phyloP scores from a whole-genome alignment of 2,113 vertebrate genomes.

The Azemiops feae region DNA sequence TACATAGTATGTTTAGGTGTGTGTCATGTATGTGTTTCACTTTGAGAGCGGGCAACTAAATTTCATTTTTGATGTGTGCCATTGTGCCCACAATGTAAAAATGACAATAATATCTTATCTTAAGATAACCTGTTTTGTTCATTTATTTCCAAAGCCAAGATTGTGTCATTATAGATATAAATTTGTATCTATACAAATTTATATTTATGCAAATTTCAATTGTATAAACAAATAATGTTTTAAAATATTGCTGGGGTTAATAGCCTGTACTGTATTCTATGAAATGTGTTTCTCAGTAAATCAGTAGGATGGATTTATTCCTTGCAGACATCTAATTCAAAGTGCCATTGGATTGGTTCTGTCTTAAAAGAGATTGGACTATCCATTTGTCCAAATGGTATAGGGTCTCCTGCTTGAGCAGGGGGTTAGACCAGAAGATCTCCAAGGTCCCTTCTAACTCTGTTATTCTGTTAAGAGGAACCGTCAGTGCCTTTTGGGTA shows the following conservation, averaged over 20 bases:
- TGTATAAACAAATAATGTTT: not conserved
- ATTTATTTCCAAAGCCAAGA: not conserved
- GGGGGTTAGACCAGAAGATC: not conserved
- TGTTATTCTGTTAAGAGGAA: not conserved
- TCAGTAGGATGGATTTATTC: not conserved
- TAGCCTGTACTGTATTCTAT: not conserved
- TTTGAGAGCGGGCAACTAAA: too few relatives aligned
- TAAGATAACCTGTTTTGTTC: not conserved
- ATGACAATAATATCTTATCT: too few relatives aligned
- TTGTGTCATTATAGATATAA: not conserved
- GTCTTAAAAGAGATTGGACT: not conserved
- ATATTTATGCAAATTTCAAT: not conserved
- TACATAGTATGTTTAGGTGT: too few relatives aligned
- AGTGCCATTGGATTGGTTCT: not conserved
- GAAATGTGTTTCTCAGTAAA: not conserved
- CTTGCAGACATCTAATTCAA: not conserved
- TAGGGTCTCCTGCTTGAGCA: not conserved
- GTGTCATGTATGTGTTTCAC: too few relatives aligned
- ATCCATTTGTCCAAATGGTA: not conserved
- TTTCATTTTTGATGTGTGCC: too few relatives aligned
- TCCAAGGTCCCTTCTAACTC: not conserved
- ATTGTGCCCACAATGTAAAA: too few relatives aligned
- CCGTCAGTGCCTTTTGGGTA: not conserved
- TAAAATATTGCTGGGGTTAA: not conserved
- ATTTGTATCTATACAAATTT: not conserved